phyloP scores from a whole-genome alignment of 2,113 vertebrate genomes.

The Trichechus manatus region DNA sequence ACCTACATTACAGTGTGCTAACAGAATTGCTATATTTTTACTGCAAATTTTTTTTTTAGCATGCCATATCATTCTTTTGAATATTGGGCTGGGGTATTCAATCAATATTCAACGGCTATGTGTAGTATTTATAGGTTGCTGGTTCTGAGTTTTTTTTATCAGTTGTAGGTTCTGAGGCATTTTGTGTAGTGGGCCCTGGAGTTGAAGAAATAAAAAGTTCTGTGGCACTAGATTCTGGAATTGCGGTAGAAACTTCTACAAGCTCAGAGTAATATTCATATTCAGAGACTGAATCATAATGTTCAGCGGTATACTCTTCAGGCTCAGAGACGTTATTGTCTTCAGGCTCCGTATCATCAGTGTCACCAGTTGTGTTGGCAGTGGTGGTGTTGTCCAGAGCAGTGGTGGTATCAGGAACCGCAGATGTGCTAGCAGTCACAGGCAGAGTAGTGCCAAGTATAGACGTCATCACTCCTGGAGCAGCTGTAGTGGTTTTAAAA shows the following conservation, averaged over 20 bases:
- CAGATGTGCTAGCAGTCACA: not conserved
- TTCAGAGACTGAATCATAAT: not conserved
- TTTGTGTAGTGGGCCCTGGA: not conserved
- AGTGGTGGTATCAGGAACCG: not conserved
- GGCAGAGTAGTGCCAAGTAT: not conserved
- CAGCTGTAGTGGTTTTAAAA: not conserved
- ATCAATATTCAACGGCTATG: not conserved
- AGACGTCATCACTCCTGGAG: not conserved
- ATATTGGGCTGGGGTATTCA: not conserved
- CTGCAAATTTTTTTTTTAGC: not conserved
- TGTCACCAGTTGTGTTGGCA: not conserved
- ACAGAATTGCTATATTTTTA: conserved; percentile 4
- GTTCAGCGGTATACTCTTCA: not conserved
- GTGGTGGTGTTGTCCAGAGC: not conserved
- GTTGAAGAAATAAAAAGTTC: not conserved
- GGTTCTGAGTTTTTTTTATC: not conserved
- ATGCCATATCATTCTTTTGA: not conserved
- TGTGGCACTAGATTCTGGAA: not conserved
- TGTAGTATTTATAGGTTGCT: not conserved
- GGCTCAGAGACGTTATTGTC: too few species aligned
- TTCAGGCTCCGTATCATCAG: too few species aligned
- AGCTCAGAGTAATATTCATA: not conserved
- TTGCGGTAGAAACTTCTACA: not conserved
- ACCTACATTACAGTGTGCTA: not conserved
- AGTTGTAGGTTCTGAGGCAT: not conserved